Evolutionary conservation across 2,888 invertebrate genomes (phyloP), one percentile per base, ranked within the genome.

Genomic region (Aleiodes alternator): DNA sequence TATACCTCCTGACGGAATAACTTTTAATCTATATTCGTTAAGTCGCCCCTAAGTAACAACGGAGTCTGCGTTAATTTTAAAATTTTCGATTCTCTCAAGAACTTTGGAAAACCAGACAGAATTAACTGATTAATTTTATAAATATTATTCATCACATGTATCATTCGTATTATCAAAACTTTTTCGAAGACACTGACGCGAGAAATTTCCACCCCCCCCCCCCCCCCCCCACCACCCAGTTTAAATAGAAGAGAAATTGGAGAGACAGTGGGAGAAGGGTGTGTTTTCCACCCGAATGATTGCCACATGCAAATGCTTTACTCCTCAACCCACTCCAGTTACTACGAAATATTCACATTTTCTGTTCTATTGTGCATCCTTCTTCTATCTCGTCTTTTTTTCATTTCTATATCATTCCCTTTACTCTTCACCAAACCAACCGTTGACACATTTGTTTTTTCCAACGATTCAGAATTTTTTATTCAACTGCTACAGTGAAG

Each of bases 11-110:
- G 83, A 82, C 83, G 79, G 79, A 84, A 83, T 84, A 88, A 88
- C 86, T 88, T 89, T 88, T 88, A 88, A 88, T 88, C 87, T 87
- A 86, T 87, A 86, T 88, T 89, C 87, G 88, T 88, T 87, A 88
- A 88, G 86, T 84, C 86, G 84, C 82, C 84, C 64, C 84, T 85
- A 86, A 86, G 85, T 85, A 87, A 86, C 83, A 86, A 79, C 73
- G 78, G 82, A 83, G 83, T 84, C 85, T 83, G 82, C 83, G 84
- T 82, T 83, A 83, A 86, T 87, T 87, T 86, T 86, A 86, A 86
- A 87, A 79, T 80, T 79, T 79, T 79, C 75, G 73, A 78, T 68
- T 74, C 61, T 48, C 66, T 29, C 14, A 12, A 68, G 64, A 64
- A 43, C 16, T 73, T 56, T 48, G 6, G 14, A 70, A 70, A 29